Evolutionary conservation across 2,888 invertebrate species (phyloP).

Genomic region (Phengaris alcon): DNA sequence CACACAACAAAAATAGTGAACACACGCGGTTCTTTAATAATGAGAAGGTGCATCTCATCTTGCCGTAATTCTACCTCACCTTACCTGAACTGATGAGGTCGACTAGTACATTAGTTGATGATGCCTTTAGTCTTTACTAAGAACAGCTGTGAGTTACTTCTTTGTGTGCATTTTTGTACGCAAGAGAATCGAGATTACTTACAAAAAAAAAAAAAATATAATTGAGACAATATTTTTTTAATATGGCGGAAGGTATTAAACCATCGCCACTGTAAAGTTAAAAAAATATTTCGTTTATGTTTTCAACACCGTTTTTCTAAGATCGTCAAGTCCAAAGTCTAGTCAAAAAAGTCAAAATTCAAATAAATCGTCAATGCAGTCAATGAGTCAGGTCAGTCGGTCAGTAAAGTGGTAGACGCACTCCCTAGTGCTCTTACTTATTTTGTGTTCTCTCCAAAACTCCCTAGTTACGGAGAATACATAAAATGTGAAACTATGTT

Average conservation of each 20-base stretch:
- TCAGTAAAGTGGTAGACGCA: no score
- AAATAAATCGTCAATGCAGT: no score
- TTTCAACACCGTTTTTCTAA: no score
- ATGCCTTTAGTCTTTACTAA: conserved; percentile 48
- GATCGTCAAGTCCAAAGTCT: no score
- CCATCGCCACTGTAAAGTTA: no score
- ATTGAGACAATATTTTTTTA: not conserved
- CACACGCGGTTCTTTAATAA: conserved; percentile 59
- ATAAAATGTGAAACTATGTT: no score
- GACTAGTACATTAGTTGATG: conserved; percentile 73
- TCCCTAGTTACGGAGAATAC: no score
- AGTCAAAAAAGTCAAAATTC: not conserved
- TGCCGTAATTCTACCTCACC: conserved; percentile 51
- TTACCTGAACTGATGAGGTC: conserved; percentile 55
- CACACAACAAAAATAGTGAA: conserved; percentile 42
- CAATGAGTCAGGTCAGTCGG: no score
- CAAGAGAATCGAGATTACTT: not conserved
- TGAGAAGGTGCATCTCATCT: conserved; percentile 54
- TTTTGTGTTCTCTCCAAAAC: no score
- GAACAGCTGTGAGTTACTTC: conserved; percentile 24
- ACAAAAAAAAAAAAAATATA: not conserved
- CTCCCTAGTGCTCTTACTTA: no score
- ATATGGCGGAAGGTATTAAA: no score
- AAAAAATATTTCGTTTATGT: no score
- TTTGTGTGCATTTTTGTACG: conserved; percentile 6